Conservation (phyloP, 2,797 vertebrate species). For the Kryptopterus vitreolus region DNA sequence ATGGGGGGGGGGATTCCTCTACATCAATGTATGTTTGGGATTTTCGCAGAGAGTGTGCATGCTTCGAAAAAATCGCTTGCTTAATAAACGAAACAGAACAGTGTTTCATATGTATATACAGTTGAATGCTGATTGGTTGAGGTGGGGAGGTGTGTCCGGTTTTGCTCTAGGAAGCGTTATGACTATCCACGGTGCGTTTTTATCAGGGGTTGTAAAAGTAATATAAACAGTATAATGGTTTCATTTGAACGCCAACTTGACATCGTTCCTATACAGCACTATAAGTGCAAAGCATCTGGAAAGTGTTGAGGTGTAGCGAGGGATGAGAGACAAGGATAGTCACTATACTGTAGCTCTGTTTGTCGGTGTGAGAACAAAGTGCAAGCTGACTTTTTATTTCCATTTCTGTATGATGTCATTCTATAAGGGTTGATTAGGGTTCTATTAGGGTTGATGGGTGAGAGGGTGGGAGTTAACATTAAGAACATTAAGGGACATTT, state of each 20-base stretch:
- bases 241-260: background rate
- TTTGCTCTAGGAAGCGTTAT: background rate
- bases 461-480: background rate
- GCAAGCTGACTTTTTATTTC: background rate
- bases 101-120: background rate
- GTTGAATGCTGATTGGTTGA: slow-evolving; percentile 1
- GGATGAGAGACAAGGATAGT: background rate
- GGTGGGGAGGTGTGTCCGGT: background rate
- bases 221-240: background rate
- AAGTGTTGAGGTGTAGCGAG: slow-evolving; percentile 6
- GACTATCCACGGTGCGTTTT: background rate
- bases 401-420: background rate
- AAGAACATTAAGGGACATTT: background rate
- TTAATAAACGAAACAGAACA: too few relatives aligned
- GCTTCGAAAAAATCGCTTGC: background rate
- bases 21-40: background rate
- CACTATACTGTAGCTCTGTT: slow-evolving; percentile 7
- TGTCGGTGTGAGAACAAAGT: background rate
- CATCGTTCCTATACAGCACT: slow-evolving; percentile 46
- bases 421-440: background rate
- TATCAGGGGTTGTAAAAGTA: background rate
- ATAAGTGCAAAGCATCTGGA: slow-evolving; percentile 38
- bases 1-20: too few relatives aligned
- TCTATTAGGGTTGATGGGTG: too few relatives aligned
- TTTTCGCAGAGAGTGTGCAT: background rate